Evolutionary conservation across 2,113 vertebrate species (phyloP).

Genomic region (Mustela lutreola): DNA sequence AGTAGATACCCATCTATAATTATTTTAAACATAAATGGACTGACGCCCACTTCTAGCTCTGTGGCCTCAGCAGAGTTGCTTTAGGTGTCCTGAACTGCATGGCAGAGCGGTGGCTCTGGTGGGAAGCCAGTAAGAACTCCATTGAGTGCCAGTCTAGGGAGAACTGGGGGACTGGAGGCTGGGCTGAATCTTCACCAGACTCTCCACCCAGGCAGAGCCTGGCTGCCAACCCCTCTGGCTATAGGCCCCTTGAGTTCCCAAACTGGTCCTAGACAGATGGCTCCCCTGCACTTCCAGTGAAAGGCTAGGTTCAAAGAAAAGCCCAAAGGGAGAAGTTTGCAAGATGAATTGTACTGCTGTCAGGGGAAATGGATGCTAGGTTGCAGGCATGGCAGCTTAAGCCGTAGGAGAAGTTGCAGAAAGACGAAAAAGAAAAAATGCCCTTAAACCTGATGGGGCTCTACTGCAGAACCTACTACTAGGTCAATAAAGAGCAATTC

Average conservation of each 20-base stretch:
- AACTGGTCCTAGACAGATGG: constrained; percentile 95
- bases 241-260: constrained; percentile 92
- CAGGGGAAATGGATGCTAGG: constrained; percentile 90
- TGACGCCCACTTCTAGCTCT: constrained; percentile 28
- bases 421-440: constrained; percentile 84
- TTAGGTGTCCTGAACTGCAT: constrained; percentile 72
- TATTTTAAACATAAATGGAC: neutral
- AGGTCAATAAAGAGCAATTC: constrained; percentile 63
- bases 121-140: constrained; percentile 88
- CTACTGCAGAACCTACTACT: neutral
- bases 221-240: constrained; percentile 88
- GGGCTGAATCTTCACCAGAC: neutral
- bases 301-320: constrained; percentile 89
- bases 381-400: constrained; percentile 87
- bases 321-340: constrained; percentile 89
- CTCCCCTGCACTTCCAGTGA: constrained; percentile 90
- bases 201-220: constrained; percentile 88
- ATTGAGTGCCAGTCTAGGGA: constrained; percentile 85
- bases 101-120: constrained; percentile 75
- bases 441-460: constrained; percentile 91
- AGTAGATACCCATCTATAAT: neutral
- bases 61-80: neutral
- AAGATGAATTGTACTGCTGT: constrained; percentile 90
- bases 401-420: constrained; percentile 78
- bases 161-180: neutral